phyloP scores from a whole-genome alignment of 2,113 vertebrate species.

The Suncus etruscus region DNA sequence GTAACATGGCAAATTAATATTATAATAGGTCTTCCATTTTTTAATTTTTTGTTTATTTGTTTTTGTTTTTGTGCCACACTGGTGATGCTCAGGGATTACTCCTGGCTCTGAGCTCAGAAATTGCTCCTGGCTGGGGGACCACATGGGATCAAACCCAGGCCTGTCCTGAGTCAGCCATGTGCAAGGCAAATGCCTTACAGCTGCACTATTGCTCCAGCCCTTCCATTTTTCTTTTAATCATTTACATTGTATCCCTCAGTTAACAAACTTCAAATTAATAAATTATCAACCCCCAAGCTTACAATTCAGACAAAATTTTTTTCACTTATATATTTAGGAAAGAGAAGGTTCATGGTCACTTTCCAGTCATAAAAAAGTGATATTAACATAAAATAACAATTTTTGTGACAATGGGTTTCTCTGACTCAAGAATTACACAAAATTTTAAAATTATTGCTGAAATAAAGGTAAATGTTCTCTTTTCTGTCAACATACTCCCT shows the following conservation, averaged over 20 bases:
- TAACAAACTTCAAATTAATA: neutral
- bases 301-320: no score
- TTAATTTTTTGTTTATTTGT: neutral
- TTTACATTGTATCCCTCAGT: constrained; percentile 39
- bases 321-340: no score
- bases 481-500: constrained; percentile 53
- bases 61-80: no score
- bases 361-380: constrained; percentile 35
- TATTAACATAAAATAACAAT: constrained; percentile 17
- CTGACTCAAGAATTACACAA: neutral
- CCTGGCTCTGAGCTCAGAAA: no score
- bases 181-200: no score
- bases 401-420: constrained; percentile 8
- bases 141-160: no score
- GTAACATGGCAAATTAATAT: neutral
- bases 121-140: no score
- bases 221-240: neutral
- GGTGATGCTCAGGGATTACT: no score
- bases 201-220: no score
- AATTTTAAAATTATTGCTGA: constrained; percentile 36
- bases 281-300: no score
- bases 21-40: neutral
- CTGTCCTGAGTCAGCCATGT: no score
- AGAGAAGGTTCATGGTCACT: neutral
- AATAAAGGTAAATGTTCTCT: constrained; percentile 12